Evolutionary conservation across 2,888 invertebrate species (phyloP).

Genomic region (Lysandra coridon): DNA sequence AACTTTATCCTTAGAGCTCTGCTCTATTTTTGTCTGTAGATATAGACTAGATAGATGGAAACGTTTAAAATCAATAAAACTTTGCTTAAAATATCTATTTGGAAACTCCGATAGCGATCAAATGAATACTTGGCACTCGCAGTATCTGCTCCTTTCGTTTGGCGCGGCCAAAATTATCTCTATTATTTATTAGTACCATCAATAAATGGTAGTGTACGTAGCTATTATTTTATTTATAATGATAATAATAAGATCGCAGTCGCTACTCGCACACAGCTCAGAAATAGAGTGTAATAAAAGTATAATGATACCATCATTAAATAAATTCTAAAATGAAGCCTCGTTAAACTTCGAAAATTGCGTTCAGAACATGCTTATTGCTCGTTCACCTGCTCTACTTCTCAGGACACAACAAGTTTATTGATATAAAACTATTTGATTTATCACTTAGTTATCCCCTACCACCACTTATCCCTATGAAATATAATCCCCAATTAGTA

Average conservation of each 20-base stretch:
- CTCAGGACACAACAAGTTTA: not conserved
- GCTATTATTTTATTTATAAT: not conserved
- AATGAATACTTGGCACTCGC: constrained; percentile 29
- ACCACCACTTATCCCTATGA: constrained; percentile 5
- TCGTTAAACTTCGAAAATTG: not conserved
- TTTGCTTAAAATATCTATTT: constrained; percentile 27
- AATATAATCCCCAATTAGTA: constrained; percentile 13
- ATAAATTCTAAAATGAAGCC: not conserved
- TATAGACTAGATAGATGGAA: not conserved
- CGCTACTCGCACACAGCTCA: not conserved
- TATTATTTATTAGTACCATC: constrained; percentile 16
- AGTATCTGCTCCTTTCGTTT: constrained; percentile 2
- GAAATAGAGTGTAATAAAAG: not conserved
- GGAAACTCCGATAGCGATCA: constrained; percentile 20
- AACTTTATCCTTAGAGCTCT: not conserved
- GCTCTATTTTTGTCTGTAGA: not conserved
- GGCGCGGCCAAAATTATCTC: constrained; percentile 22
- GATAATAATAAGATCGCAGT: not conserved
- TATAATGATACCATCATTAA: not conserved
- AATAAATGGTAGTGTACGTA: constrained; percentile 16
- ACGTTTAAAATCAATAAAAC: constrained; percentile 24
- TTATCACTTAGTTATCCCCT: not conserved
- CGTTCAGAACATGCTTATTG: not conserved
- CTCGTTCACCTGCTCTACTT: not conserved
- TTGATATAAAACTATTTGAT: constrained; percentile 2